These are phyloP conservation scores for Orbicella faveolata DNA, from an alignment of 64 coral and sea anemone species.

Conservation along the genomic window DNA sequence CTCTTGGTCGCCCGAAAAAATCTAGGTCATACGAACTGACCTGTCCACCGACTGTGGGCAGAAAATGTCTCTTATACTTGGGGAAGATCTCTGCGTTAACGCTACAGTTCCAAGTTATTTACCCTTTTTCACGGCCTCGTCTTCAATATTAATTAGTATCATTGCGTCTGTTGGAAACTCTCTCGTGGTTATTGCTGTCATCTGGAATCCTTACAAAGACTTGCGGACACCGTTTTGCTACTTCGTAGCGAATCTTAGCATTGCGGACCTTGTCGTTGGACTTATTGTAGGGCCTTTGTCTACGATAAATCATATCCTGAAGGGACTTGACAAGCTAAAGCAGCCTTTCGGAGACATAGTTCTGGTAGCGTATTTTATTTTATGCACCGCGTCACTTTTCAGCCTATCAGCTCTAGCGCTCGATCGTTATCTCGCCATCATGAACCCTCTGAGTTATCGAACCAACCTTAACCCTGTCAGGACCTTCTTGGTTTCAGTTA, in stretches of 20 bases:
- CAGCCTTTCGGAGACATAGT: background rate
- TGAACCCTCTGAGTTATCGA: constrained; percentile 60
- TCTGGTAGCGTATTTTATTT: constrained; percentile 67
- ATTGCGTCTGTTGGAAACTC: constrained; percentile 9
- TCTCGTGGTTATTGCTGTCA: background rate
- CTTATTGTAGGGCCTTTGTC: constrained; percentile 46
- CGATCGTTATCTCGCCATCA: constrained; percentile 75
- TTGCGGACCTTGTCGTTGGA: constrained; percentile 21
- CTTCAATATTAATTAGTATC: background rate
- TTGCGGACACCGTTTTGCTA: background rate
- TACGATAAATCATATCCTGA: constrained; percentile 41
- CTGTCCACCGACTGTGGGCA: background rate
- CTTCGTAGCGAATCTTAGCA: background rate
- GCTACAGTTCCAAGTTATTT: background rate
- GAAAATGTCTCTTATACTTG: background rate
- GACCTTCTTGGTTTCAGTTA: constrained; percentile 19
- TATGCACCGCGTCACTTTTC: constrained; percentile 75
- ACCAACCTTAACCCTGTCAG: constrained; percentile 22
- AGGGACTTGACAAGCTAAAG: constrained; percentile 17
- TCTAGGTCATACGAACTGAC: too few species aligned
- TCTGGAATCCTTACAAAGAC: constrained; percentile 5
- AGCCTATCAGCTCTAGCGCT: constrained; percentile 72
- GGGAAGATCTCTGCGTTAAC: background rate
- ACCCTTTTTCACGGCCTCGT: background rate
- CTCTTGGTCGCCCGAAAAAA: too few species aligned